phyloP scores from a whole-genome alignment of 2,888 invertebrate genomes.

The Agapostemon virescens region DNA sequence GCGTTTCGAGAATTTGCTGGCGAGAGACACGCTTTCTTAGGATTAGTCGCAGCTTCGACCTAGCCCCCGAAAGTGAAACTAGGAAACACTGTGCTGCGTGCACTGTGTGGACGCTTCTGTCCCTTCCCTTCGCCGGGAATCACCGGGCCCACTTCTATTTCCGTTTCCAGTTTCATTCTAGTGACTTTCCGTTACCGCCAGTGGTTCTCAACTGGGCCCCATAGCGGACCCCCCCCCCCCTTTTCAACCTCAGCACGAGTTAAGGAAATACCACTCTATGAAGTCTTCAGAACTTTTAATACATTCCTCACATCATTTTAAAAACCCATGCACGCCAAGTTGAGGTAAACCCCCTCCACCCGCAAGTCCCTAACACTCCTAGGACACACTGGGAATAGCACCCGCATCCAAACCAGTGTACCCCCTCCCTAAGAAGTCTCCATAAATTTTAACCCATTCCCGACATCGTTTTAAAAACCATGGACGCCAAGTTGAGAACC shows the following conservation, averaged over 20 bases:
- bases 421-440: not conserved
- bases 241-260: not conserved
- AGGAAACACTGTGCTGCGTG: slow-evolving; percentile 31
- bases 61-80: slow-evolving; percentile 45
- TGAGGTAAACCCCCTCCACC: not conserved
- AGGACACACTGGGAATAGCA: too few species aligned
- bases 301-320: not conserved
- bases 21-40: slow-evolving; percentile 67
- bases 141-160: not conserved
- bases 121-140: slow-evolving; percentile 27
- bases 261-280: not conserved
- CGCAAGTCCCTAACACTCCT: too few species aligned
- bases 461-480: not conserved
- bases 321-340: not conserved
- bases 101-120: slow-evolving; percentile 23
- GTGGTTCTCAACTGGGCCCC: not conserved
- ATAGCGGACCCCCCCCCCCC: not conserved
- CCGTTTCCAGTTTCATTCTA: not conserved
- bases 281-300: not conserved
- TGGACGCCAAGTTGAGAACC: not conserved
- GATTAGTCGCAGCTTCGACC: slow-evolving; percentile 62
- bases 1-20: slow-evolving; percentile 51
- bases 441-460: not conserved
- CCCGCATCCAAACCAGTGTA: too few species aligned
- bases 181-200: not conserved